Evolutionary conservation across 2,113 vertebrate genomes (phyloP), one percentile per base, ranked within the genome.

Genomic region (pig (Sus scrofa)): DNA sequence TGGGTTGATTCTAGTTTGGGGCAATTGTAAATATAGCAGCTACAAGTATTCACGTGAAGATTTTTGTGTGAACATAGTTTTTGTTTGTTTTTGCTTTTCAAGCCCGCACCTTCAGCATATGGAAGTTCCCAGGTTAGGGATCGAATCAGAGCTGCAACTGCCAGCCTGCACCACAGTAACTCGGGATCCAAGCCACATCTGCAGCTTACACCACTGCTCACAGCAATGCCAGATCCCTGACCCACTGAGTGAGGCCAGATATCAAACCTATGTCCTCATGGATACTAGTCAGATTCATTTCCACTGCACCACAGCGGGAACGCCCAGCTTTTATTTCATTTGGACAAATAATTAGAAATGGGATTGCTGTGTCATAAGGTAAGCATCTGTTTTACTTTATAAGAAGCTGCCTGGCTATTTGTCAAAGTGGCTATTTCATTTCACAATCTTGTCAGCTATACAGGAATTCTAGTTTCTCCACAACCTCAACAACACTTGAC

Each of bases 251-350:
- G 44, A 44, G 44, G 8, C 44, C 44, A 44, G 44, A 8, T 4
- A 44, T 44, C 44, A 8, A 44, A 44, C 44, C 44, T 8, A 44
- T 8, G 8, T 6, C 44, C 44, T 44, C 44, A 44, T 44, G 8
- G 44, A 6, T 44, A 4, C 44, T 44, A 44, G 44, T 44, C 44
- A 44, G 44, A 44, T 44, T 44, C 44, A 44, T 44, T 44, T 44
- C 44, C 8, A 8, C 44, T 44, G 44, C 44, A 8, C 44, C 44
- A 44, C 44, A 44, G 8, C 44, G 44, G n/a, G n/a, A n/a, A n/a
- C n/a, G n/a, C n/a, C n/a, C n/a, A n/a, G n/a, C n/a, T 86, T 91
- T 86, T 77, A 89, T 70, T 86, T 92, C 67, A 60, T 77, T 92
- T 56, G 16, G 71, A 62, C 37, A 68, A 60, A 56, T 89, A 62